phyloP scores from a whole-genome alignment of 2,797 vertebrate genomes.

The Chrysocyon brachyurus region DNA sequence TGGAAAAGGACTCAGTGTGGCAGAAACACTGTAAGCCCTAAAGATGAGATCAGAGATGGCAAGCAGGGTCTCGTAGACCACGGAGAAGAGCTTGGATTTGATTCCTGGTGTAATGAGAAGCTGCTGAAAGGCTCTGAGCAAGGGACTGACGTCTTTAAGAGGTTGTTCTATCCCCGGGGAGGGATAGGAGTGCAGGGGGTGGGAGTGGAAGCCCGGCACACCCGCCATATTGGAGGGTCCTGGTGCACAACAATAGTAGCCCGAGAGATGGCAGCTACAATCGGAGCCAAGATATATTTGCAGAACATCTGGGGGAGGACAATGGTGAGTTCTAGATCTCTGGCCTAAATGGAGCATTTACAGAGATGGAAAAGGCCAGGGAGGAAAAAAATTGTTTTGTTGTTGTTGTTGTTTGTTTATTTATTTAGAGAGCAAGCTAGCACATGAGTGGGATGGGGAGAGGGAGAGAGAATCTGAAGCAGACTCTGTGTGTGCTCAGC shows the following conservation, averaged over 20 bases:
- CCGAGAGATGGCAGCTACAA: not conserved
- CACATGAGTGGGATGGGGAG: not conserved
- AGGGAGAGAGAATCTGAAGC: not conserved
- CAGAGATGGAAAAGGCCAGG: not conserved
- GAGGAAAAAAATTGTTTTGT: not conserved
- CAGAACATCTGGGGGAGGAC: not conserved
- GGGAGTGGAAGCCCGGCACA: not conserved
- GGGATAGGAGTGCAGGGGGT: not conserved
- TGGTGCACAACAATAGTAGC: too few relatives aligned
- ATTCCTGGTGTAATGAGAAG: not conserved
- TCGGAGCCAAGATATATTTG: fast-evolving
- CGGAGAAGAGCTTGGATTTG: not conserved
- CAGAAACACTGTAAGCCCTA: not conserved
- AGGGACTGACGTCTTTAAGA: not conserved
- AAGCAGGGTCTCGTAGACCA: not conserved
- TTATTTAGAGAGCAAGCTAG: not conserved
- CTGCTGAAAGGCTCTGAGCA: not conserved
- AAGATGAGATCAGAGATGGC: not conserved
- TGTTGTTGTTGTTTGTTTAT: not conserved
- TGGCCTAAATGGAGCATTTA: not conserved
- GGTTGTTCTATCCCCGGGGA: not conserved
- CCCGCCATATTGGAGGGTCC: not conserved
- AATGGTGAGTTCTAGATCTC: not conserved
- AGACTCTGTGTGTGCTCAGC: not conserved
- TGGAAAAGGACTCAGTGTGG: not conserved